These are phyloP conservation scores for Chamaea fasciata DNA, from an alignment of 2,113 vertebrate genomes.

Conservation along the genomic window DNA sequence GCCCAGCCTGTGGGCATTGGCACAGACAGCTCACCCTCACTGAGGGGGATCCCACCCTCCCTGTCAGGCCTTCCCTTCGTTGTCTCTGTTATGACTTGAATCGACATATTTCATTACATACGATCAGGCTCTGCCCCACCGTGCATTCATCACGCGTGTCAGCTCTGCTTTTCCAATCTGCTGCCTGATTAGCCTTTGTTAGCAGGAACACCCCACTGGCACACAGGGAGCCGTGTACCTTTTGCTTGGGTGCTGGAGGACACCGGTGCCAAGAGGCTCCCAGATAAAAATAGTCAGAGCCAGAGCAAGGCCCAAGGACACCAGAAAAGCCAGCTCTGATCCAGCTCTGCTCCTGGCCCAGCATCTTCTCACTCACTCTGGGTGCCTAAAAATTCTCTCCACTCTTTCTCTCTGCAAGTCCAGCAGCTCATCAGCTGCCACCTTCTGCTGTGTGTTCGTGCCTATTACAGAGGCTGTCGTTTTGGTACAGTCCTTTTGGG, in stretches of 20 bases:
- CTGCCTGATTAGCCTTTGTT: constrained; percentile 24
- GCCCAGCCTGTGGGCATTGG: neutral
- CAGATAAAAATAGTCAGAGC: neutral
- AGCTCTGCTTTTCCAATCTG: constrained; percentile 43
- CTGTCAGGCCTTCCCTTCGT: neutral
- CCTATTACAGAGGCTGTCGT: neutral
- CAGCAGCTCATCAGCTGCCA: neutral
- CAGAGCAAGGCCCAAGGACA: neutral
- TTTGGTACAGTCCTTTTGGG: neutral
- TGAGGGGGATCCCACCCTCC: neutral
- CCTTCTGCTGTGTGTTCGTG: neutral
- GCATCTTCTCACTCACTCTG: neutral
- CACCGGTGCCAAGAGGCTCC: neutral
- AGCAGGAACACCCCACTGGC: neutral
- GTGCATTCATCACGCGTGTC: neutral
- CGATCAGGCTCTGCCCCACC: neutral
- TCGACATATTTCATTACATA: constrained; percentile 32
- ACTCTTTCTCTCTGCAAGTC: neutral
- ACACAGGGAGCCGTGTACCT: neutral
- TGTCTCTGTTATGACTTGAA: constrained; percentile 36
- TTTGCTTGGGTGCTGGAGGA: neutral
- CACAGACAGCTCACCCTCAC: neutral
- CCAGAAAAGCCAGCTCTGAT: neutral
- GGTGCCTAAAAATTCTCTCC: neutral
- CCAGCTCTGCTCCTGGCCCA: neutral